phyloP scores from a whole-genome alignment of 2,888 invertebrate species.

The Ectemnius cavifrons region DNA sequence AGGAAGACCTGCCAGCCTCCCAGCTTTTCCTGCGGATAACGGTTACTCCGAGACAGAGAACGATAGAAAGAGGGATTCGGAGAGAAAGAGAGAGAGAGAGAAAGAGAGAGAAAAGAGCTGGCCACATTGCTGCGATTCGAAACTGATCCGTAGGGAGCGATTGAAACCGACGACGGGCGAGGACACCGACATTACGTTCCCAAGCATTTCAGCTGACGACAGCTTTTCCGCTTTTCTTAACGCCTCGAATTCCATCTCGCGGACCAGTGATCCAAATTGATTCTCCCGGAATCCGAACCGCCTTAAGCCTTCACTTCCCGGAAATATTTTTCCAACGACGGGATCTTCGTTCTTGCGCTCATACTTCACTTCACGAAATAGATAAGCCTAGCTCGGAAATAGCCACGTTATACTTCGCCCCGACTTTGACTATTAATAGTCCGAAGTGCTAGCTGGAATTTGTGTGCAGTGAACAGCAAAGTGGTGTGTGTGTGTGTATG shows the following conservation, averaged over 20 bases:
- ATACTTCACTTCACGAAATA: too few species aligned
- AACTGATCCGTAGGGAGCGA: slow-evolving; percentile 43
- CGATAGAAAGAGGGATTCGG: too few species aligned
- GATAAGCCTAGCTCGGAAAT: too few species aligned
- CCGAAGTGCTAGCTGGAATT: too few species aligned
- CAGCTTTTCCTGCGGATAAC: slow-evolving; percentile 39
- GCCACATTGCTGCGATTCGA: slow-evolving; percentile 45
- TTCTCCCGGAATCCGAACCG: background rate
- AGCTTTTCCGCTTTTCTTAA: slow-evolving; percentile 6
- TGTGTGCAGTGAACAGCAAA: too few species aligned
- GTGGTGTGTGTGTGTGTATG: too few species aligned
- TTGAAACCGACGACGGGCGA: slow-evolving; percentile 17
- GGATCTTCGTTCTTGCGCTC: background rate
- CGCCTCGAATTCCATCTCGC: slow-evolving; percentile 7
- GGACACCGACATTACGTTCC: slow-evolving; percentile 1
- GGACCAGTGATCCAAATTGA: slow-evolving; percentile 2
- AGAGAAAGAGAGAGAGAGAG: too few species aligned
- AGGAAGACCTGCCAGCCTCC: slow-evolving; percentile 24
- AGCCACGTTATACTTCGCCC: too few species aligned
- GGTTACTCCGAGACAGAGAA: slow-evolving; percentile 25
- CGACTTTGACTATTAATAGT: too few species aligned
- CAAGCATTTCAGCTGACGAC: background rate
- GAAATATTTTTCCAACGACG: background rate
- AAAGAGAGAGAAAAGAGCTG: slow-evolving; percentile 11
- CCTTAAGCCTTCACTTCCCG: background rate